Percentiles rank a stretch among this genome's conserved stretches.
Evolutionary conservation across 2,113 vertebrate species (phyloP).

Genomic region (Caretta caretta): DNA sequence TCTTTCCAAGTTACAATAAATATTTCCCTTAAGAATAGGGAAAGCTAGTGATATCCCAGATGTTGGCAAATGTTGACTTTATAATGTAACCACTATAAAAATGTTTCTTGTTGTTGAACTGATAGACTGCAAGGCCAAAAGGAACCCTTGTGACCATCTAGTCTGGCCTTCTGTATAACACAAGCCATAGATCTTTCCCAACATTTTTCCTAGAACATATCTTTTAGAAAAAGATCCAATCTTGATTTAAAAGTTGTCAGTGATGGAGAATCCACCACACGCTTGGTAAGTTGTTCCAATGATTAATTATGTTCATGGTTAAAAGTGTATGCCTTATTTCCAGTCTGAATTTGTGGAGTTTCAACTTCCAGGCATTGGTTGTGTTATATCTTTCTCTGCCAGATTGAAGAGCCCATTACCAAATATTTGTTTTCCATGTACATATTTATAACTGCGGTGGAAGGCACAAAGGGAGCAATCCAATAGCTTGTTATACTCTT

Average conservation of each 20-base stretch:
- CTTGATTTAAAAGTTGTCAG: background rate
- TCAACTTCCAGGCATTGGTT: background rate
- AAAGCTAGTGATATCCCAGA: background rate
- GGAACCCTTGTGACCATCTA: background rate
- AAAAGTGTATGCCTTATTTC: background rate
- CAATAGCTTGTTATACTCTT: background rate
- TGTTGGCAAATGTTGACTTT: background rate
- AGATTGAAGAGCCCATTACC: background rate
- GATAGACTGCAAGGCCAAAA: background rate
- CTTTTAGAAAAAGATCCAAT: background rate
- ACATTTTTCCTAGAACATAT: background rate
- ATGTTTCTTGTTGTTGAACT: background rate
- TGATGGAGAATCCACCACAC: background rate
- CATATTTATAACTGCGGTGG: background rate
- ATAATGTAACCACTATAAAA: background rate
- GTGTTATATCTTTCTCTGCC: background rate
- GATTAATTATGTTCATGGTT: background rate
- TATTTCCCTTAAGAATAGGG: background rate
- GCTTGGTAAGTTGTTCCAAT: background rate
- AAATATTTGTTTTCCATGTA: background rate
- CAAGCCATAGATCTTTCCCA: background rate
- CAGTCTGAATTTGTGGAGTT: background rate
- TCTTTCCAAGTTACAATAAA: background rate
- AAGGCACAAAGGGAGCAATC: background rate
- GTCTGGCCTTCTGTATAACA: background rate